phyloP scores from a whole-genome alignment of 2,113 vertebrate genomes.

The Pyxicephalus adspersus region DNA sequence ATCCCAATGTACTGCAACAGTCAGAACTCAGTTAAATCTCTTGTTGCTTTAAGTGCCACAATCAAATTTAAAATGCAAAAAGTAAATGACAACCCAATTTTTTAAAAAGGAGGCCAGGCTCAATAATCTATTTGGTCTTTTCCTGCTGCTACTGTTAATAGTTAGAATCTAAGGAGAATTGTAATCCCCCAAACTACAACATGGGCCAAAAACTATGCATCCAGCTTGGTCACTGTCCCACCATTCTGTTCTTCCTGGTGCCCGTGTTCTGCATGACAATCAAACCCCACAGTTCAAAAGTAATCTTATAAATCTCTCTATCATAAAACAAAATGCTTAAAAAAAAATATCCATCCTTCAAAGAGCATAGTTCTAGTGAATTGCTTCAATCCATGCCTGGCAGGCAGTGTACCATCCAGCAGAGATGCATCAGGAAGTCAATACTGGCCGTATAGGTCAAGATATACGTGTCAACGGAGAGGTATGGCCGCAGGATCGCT shows the following conservation, averaged over 20 bases:
- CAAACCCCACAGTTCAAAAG: not conserved
- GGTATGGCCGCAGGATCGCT: conserved; percentile 60
- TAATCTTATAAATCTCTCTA: not conserved
- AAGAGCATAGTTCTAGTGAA: not conserved
- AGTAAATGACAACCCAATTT: no score
- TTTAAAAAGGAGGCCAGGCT: no score
- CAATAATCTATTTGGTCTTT: no score
- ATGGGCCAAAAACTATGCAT: not conserved
- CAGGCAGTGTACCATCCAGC: conserved; percentile 6
- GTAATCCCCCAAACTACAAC: no score
- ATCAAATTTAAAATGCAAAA: no score
- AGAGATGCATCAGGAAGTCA: conserved; percentile 23
- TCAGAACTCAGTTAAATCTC: no score
- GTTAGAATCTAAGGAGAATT: no score
- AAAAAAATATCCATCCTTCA: conserved; percentile 2
- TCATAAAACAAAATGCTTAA: not conserved
- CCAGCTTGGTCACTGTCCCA: no score
- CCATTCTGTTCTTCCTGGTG: not conserved
- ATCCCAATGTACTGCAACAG: no score
- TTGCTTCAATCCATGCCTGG: not conserved
- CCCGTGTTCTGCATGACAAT: not conserved
- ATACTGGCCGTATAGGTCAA: conserved; percentile 31
- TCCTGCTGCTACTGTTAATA: no score
- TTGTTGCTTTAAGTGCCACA: no score
- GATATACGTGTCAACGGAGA: conserved; percentile 50